Evolutionary conservation across 30 jellyfish, hydroid and myxozoan species (phyloP), one percentile per base, ranked within the genome.

Genomic region (Chrysaora quinquecirrha): DNA sequence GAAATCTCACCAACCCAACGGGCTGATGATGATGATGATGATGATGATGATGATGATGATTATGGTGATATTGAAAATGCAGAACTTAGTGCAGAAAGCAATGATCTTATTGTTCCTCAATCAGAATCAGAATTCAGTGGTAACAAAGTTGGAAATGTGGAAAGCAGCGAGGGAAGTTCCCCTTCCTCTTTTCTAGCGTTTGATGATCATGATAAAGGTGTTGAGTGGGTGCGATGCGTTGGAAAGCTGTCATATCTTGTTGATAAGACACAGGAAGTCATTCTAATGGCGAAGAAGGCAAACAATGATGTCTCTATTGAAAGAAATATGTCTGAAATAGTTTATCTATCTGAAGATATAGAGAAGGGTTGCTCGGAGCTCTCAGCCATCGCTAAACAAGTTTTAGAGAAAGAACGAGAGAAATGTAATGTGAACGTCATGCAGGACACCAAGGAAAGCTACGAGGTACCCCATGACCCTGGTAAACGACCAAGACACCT

Each of bases 381-480:
- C 68, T 52, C 68, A 52, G 68, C 68, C 68, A 52, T 52, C 19
- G 68, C 68, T 25, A 52, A 52, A 20, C 68, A 52, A 9, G 68
- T 52, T 52, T 52, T 52, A 52, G 68, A 52, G 68, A 52, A 52
- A 52, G 68, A 52, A 52, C 68, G 68, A 25, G 68, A 52, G 68
- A 52, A 52, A 25, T 52, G 68, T 52, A 52, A 52, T 25, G 68
- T 52, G 12, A 25, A 52, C 19, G 68, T 52, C 68, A 52, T 52
- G 68, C 29, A 52, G 68, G 12, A 19, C 68, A 52, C 68, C 9
- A 52, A 52, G 6, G 68, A 52, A 52, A 52, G 12, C 68, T 25
- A 52, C 9, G 68, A 52, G 24, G 68, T 52, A 52, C 68, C 68
- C 68, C 76, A 64, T 64, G 76, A 64, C 52, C 76, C 76, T 21